phyloP scores from a whole-genome alignment of 2,888 invertebrate species.

The Chrysina gloriosa region DNA sequence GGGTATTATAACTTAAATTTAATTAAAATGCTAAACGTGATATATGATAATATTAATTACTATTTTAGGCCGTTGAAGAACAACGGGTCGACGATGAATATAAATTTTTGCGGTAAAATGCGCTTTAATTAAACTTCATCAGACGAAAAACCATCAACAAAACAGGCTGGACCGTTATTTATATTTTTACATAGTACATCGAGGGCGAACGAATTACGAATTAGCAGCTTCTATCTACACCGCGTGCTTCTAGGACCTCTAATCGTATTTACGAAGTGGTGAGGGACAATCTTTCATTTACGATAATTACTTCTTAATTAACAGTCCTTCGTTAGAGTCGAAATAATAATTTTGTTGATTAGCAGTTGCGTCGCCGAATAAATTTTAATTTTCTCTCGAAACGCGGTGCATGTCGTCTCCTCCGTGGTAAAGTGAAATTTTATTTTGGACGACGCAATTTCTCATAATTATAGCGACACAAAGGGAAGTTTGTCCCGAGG shows the following conservation, averaged over 20 bases:
- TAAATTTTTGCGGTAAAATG: not conserved
- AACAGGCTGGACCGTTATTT: not conserved
- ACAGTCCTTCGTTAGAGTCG: not conserved
- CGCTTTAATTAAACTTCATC: not conserved
- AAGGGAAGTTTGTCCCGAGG: too few relatives aligned
- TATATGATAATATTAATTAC: too few relatives aligned
- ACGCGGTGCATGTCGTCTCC: too few relatives aligned
- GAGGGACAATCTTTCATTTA: constrained; percentile 5
- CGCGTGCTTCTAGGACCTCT: not conserved
- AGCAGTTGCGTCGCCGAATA: not conserved
- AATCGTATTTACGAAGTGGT: constrained; percentile 10
- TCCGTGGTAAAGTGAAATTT: not conserved
- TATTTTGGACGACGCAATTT: not conserved
- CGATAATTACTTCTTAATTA: constrained; percentile 24
- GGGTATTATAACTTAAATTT: too few relatives aligned
- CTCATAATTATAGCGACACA: too few relatives aligned
- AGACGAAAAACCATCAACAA: not conserved
- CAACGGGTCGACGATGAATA: not conserved
- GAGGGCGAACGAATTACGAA: not conserved
- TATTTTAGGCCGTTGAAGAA: not conserved
- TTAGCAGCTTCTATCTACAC: not conserved
- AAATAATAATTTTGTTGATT: constrained; percentile 11
- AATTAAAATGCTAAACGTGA: too few relatives aligned
- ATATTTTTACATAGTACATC: not conserved
- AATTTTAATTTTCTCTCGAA: not conserved